phyloP scores from a whole-genome alignment of 2,797 vertebrate species.

The Meriones psammophilus region DNA sequence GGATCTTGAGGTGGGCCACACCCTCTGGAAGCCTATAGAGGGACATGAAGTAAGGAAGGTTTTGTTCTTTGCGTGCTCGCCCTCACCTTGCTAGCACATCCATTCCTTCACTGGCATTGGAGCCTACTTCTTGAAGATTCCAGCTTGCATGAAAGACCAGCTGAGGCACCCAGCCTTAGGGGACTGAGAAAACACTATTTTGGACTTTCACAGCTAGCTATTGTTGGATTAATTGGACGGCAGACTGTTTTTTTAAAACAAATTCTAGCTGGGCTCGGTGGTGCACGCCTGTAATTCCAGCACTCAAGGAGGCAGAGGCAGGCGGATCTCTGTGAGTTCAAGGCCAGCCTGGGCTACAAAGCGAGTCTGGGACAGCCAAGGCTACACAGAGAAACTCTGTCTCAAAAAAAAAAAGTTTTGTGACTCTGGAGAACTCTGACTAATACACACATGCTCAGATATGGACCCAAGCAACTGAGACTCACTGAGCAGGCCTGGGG shows the following conservation, averaged over 20 bases:
- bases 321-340: too few relatives aligned
- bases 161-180: background rate
- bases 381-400: too few relatives aligned
- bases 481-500: background rate
- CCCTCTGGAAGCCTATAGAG: background rate
- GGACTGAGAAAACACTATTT: background rate
- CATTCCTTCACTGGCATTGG: background rate
- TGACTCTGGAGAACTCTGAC: background rate
- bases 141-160: background rate
- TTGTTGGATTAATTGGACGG: background rate
- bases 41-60: background rate
- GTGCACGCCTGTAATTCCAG: too few relatives aligned
- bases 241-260: too few relatives aligned
- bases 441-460: background rate
- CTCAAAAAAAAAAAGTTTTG: too few relatives aligned
- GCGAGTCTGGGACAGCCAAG: too few relatives aligned
- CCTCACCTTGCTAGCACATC: background rate
- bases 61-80: background rate
- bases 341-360: too few relatives aligned
- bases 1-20: background rate
- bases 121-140: background rate
- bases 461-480: background rate
- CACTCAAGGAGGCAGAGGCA: too few relatives aligned
- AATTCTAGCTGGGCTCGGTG: too few relatives aligned
- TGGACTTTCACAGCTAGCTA: background rate